Conservation (phyloP, 2,113 vertebrate genomes). For the Felis chaus region DNA sequence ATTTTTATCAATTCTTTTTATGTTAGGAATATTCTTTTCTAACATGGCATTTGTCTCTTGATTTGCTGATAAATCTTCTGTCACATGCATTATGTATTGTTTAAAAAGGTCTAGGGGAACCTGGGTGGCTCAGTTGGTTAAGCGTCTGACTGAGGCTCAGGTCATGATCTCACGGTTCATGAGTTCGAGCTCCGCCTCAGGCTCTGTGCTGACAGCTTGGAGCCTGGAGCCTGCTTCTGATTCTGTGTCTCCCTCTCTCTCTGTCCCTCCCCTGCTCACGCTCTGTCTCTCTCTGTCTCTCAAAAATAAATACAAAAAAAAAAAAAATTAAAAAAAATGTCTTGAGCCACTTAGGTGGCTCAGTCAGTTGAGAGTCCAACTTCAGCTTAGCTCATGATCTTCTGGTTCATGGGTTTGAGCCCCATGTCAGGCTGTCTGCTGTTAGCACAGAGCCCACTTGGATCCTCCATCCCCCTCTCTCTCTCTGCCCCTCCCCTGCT, state of each 20-base stretch:
- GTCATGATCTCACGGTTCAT: too few relatives aligned
- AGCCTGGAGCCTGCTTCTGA: not conserved
- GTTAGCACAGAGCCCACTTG: too few relatives aligned
- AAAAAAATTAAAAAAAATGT: too few relatives aligned
- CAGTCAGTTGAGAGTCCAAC: too few relatives aligned
- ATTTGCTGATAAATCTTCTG: constrained; percentile 13
- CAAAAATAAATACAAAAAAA: too few relatives aligned
- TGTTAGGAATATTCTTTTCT: not conserved
- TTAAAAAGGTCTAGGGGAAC: not conserved
- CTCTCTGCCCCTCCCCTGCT: not conserved
- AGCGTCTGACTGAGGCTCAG: not conserved
- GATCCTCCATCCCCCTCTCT: not conserved
- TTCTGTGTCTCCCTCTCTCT: too few relatives aligned
- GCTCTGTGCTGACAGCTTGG: not conserved
- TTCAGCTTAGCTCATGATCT: too few relatives aligned
- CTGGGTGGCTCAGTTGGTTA: not conserved
- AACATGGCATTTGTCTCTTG: not conserved
- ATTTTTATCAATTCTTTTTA: not conserved
- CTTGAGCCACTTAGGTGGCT: too few relatives aligned
- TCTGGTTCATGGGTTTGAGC: too few relatives aligned
- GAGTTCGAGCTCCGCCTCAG: not conserved
- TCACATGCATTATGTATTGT: constrained; percentile 1
- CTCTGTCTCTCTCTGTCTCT: too few relatives aligned
- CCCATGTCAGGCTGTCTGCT: too few relatives aligned
- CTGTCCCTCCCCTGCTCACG: too few relatives aligned